These are phyloP conservation scores for Trichogramma pretiosum DNA, from an alignment of 1,140 invertebrate genomes.

Conservation along the genomic window DNA sequence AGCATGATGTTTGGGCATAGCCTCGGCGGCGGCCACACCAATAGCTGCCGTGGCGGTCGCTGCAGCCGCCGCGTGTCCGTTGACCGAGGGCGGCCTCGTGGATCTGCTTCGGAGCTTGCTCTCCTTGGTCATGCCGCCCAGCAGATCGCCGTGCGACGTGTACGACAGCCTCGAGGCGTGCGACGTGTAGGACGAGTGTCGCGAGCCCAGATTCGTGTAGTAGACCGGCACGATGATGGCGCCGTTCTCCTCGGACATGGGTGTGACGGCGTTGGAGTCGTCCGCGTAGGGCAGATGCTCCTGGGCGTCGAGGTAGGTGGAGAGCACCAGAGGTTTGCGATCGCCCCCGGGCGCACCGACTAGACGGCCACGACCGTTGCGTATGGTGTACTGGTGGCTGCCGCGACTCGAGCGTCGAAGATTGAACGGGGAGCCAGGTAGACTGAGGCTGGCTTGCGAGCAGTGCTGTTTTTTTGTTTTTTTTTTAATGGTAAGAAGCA, in stretches of 20 bases:
- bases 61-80: conserved; percentile 46
- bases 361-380: conserved; percentile 64
- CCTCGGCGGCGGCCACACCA: too few relatives aligned
- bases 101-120: conserved; percentile 68
- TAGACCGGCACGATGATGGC: conserved; percentile 87
- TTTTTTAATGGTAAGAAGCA: too few relatives aligned
- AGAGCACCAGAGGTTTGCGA: conserved; percentile 85
- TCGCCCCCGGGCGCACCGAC: conserved; percentile 65
- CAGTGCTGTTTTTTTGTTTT: conserved; percentile 2
- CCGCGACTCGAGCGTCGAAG: conserved; percentile 77
- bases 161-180: conserved; percentile 86
- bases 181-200: conserved; percentile 89
- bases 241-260: conserved; percentile 95
- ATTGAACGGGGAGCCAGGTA: conserved; percentile 94
- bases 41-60: too few relatives aligned
- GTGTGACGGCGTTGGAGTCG: conserved; percentile 94
- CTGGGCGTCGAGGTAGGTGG: conserved; percentile 89
- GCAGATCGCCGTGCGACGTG: conserved; percentile 83
- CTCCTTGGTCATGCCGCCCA: conserved; percentile 78
- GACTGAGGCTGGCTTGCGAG: conserved; percentile 82
- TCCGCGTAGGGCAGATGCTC: conserved; percentile 95
- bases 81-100: conserved; percentile 54
- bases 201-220: conserved; percentile 73
- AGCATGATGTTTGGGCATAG: conserved; percentile 56
- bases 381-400: conserved; percentile 84